Conservation (phyloP, 1,140 invertebrate genomes). For the Coelopa frigida region DNA sequence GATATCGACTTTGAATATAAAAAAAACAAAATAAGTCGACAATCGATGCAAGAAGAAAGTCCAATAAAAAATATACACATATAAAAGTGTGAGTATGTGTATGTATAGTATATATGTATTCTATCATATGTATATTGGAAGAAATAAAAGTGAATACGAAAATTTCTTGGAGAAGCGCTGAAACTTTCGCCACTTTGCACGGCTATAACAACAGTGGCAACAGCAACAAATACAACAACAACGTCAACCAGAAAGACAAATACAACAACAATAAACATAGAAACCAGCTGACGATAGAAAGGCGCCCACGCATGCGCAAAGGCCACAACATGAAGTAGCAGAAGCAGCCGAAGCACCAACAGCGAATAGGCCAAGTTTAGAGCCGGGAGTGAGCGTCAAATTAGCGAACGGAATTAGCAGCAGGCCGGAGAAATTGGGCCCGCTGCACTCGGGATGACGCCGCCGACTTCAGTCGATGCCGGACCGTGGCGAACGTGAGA, state of each 20-base stretch:
- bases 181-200: constrained; percentile 18
- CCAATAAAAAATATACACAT: neutral
- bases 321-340: constrained; percentile 22
- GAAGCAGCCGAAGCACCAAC: constrained; percentile 16
- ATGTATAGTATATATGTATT: neutral
- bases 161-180: neutral
- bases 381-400: too few species aligned
- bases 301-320: constrained; percentile 38
- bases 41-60: too few species aligned
- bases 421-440: too few species aligned
- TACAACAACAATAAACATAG: constrained; percentile 1
- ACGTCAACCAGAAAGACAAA: constrained; percentile 9
- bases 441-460: too few species aligned
- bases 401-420: too few species aligned
- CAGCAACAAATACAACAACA: too few species aligned
- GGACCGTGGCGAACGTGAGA: too few species aligned
- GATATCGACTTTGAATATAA: too few species aligned
- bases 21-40: too few species aligned
- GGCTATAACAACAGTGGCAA: too few species aligned
- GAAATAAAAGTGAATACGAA: neutral
- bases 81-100: neutral
- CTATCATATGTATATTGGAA: neutral
- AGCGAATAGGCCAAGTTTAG: too few species aligned
- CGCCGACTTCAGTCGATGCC: too few species aligned
- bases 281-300: neutral